Conservation (phyloP, 37 sponge, comb jelly and placozoan genomes). For the Aphrocallistes beatrix region DNA sequence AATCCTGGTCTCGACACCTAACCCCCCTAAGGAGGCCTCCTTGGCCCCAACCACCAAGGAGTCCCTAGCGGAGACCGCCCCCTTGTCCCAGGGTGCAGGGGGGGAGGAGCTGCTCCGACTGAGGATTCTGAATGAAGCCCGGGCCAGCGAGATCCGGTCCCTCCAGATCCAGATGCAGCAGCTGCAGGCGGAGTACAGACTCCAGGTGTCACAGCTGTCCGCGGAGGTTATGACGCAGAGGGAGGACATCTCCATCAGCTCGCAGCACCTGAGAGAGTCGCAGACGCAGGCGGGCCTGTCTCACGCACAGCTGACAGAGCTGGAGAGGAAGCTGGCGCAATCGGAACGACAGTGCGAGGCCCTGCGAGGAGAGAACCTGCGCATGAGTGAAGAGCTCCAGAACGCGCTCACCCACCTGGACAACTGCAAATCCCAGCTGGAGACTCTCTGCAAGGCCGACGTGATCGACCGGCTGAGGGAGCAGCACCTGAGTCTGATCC, state of each 20-base stretch:
- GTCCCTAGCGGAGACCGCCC: neutral
- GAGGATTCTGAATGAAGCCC: neutral
- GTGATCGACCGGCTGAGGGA: neutral
- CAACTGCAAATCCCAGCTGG: constrained; percentile 15
- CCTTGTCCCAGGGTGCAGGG: neutral
- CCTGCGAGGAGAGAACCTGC: neutral
- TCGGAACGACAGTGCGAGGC: neutral
- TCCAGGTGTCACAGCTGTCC: neutral
- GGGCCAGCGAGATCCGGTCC: neutral
- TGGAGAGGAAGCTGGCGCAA: neutral
- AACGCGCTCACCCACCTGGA: neutral
- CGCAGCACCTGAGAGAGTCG: neutral
- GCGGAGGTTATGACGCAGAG: neutral
- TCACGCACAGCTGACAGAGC: neutral
- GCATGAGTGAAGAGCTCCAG: neutral
- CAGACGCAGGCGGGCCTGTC: neutral
- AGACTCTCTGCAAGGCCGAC: neutral
- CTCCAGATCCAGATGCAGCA: neutral
- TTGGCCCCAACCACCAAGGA: neutral
- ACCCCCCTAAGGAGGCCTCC: neutral
- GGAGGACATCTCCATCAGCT: neutral
- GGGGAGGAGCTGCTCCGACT: neutral
- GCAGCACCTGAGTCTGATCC: neutral
- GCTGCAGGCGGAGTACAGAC: neutral
- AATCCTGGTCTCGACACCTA: neutral